These are phyloP conservation scores for Cairina moschata DNA, from an alignment of 2,113 vertebrate genomes.

Conservation along the genomic window DNA sequence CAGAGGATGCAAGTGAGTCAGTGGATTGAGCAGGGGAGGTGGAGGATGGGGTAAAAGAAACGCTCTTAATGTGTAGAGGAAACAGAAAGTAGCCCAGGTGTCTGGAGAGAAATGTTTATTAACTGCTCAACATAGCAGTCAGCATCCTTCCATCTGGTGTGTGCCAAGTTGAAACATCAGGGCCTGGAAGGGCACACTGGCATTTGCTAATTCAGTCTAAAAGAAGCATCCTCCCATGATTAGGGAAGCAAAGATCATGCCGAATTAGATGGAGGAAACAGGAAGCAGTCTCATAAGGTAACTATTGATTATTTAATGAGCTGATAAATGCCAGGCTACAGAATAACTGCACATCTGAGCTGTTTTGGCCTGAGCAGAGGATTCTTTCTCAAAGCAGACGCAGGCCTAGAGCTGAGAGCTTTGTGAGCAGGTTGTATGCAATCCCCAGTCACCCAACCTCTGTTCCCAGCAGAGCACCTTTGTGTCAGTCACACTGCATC, in stretches of 20 bases:
- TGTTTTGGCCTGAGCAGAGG: not conserved
- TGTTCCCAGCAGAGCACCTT: not conserved
- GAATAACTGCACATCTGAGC: not conserved
- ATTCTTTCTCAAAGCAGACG: not conserved
- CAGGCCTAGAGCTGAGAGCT: too few relatives aligned
- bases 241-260: not conserved
- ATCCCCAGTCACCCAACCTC: not conserved
- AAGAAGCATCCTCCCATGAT: not conserved
- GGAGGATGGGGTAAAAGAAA: not conserved
- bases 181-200: not conserved
- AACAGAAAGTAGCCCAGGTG: not conserved
- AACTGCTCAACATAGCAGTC: not conserved
- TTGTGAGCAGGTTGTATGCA: too few relatives aligned
- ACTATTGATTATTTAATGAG: slow-evolving; percentile 25
- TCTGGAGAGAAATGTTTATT: not conserved
- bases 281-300: not conserved
- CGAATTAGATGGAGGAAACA: not conserved
- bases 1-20: not conserved
- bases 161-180: not conserved
- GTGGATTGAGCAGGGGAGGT: not conserved
- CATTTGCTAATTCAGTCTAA: not conserved
- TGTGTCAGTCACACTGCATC: rapidly evolving
- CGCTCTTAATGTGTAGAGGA: not conserved
- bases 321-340: not conserved
- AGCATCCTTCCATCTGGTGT: not conserved